Evolutionary conservation across 1,140 invertebrate genomes (phyloP).

Genomic region (Diabrotica virgifera): DNA sequence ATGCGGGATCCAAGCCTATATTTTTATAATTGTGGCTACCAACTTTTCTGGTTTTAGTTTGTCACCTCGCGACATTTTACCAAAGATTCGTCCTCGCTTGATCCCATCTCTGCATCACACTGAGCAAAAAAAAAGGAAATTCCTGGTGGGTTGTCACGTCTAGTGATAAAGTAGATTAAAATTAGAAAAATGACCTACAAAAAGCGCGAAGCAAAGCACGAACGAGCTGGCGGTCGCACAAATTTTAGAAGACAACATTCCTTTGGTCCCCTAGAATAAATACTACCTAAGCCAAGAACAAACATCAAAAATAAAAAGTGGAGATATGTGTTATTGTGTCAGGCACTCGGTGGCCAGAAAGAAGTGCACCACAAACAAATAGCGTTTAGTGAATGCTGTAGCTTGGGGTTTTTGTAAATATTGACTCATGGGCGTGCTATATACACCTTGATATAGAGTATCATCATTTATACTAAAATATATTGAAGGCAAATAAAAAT

Average conservation of each 20-base stretch:
- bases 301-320: slow-evolving; percentile 24
- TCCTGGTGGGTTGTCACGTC: slow-evolving; percentile 15
- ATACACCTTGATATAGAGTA: neutral
- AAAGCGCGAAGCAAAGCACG: slow-evolving; percentile 8
- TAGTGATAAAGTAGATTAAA: slow-evolving; percentile 20
- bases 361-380: slow-evolving; percentile 31
- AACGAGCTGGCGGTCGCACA: slow-evolving; percentile 10
- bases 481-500: neutral
- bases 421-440: slow-evolving; percentile 6
- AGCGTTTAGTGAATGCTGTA: slow-evolving; percentile 31
- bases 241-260: slow-evolving; percentile 25
- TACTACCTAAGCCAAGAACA: slow-evolving; percentile 17
- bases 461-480: neutral
- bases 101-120: neutral
- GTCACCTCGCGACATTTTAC: too few relatives aligned
- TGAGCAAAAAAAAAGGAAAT: slow-evolving; percentile 2
- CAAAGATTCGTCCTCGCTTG: too few relatives aligned
- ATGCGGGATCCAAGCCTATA: too few relatives aligned
- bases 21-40: too few relatives aligned
- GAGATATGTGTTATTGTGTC: slow-evolving; percentile 35
- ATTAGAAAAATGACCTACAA: slow-evolving; percentile 18
- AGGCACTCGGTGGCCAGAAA: slow-evolving; percentile 28
- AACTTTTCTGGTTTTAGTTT: too few relatives aligned
- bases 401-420: slow-evolving; percentile 20
- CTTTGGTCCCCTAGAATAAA: slow-evolving; percentile 24